Evolutionary conservation across 2,113 vertebrate species (phyloP), one percentile per base, ranked within the genome.

Genomic region (Megaptera novaeangliae): DNA sequence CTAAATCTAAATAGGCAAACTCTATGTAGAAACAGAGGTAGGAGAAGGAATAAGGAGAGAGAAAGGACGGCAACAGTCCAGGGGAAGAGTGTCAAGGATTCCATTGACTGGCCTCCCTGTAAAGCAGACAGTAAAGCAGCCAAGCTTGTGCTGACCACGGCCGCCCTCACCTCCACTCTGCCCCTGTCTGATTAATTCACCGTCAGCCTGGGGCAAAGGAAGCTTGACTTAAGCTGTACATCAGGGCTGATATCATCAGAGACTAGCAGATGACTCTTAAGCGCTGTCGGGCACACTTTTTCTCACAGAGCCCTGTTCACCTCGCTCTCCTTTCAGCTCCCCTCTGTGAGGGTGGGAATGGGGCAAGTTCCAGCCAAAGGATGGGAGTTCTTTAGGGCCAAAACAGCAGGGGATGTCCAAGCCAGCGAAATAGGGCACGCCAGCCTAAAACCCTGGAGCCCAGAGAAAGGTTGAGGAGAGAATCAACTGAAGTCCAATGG

Each of bases 261-360:
- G 34, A 44, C 86, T 11, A 6, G 8, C 29, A 36, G 77, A 4
- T 31, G 80, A 18, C 27, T 49, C 2, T 20, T 36, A 20, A 34
- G 34, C 23, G 6, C 55, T 34, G 9, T 12, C 17, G 0, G 36
- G 10, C 20, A 1, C 39, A 55, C 57, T 25, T 25, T 92, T 78
- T n/a, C 72, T 36, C 46, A 11, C 8, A 72, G 84, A 64, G 25
- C 31, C 52, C 23, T 68, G 10, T 80, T 71, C 36, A 4, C 77
- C 84, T 46, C 46, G n/a, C 83, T 86, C 39, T 44, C 44, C 71
- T 55, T 23, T 31, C 4, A 8, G 8, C 39, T 34, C n/a, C 34
- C 29, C 14, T n/a, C 13, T 6, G 5, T 29, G 20, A 23, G 6
- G 3, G 4, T 18, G 4, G 29, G 20, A 4, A 12, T 0, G 15